Evolutionary conservation across 2,888 invertebrate species (phyloP).

Genomic region (Pherbina coryleti): DNA sequence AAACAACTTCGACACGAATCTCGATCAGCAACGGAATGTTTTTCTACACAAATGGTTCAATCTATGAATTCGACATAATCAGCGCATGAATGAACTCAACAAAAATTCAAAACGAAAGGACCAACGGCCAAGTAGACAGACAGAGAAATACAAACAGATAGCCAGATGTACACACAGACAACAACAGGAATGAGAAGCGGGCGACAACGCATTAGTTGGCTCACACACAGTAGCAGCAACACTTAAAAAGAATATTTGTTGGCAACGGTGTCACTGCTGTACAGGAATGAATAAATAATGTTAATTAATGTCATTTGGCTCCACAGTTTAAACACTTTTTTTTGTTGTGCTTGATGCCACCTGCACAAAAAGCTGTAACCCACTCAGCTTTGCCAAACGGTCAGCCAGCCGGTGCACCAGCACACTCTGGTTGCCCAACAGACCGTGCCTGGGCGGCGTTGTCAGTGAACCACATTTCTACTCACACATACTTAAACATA

Average conservation of each 20-base stretch:
- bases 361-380: not conserved
- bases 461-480: no score
- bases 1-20: no score
- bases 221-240: not conserved
- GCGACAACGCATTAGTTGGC: not conserved
- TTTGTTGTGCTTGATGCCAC: not conserved
- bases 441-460: not conserved
- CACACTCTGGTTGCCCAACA: not conserved
- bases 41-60: no score
- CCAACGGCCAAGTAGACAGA: not conserved
- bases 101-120: no score
- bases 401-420: not conserved
- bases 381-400: not conserved
- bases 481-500: not conserved
- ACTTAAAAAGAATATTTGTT: not conserved
- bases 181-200: not conserved
- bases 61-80: no score
- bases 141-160: not conserved
- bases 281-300: conserved; percentile 23
- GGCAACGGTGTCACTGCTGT: conserved; percentile 14
- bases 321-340: conserved; percentile 22
- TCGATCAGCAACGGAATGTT: no score
- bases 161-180: conserved; percentile 2
- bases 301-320: conserved; percentile 25
- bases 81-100: no score